Conservation (phyloP, 2,888 invertebrate species). For the Tortricodes alternella region DNA sequence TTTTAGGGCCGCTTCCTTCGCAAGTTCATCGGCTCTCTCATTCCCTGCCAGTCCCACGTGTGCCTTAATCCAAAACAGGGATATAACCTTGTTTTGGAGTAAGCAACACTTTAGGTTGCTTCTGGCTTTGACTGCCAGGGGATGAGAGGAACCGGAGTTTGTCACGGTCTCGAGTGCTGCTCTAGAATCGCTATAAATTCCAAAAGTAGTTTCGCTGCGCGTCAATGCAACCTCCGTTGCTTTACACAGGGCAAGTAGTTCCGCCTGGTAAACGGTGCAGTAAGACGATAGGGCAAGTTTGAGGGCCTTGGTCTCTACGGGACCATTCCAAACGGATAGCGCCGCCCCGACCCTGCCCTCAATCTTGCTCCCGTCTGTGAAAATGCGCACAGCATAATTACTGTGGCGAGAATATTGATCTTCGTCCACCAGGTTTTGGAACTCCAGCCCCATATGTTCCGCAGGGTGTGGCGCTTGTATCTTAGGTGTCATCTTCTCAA, state of each 20-base stretch:
- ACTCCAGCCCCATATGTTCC: neutral
- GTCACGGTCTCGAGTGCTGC: neutral
- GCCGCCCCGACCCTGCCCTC: conserved; percentile 25
- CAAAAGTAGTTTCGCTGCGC: neutral
- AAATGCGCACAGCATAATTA: neutral
- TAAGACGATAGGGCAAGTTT: neutral
- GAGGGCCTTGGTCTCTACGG: neutral
- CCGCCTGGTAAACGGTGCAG: conserved; percentile 9
- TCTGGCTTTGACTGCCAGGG: neutral
- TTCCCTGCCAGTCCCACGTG: neutral
- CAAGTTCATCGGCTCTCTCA: neutral
- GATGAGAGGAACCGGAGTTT: neutral
- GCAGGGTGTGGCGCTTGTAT: neutral
- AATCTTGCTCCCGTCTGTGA: conserved; percentile 3
- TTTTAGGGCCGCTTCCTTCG: neutral
- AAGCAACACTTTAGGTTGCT: neutral
- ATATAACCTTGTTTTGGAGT: neutral
- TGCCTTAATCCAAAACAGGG: too few relatives aligned
- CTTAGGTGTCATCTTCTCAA: neutral
- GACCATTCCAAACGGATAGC: neutral
- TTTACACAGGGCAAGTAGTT: neutral
- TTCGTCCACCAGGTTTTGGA: neutral
- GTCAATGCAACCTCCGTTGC: neutral
- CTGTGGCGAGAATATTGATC: neutral
- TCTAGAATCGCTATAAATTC: neutral